phyloP scores from a whole-genome alignment of 2,797 vertebrate genomes.

The Apogon talboti region DNA sequence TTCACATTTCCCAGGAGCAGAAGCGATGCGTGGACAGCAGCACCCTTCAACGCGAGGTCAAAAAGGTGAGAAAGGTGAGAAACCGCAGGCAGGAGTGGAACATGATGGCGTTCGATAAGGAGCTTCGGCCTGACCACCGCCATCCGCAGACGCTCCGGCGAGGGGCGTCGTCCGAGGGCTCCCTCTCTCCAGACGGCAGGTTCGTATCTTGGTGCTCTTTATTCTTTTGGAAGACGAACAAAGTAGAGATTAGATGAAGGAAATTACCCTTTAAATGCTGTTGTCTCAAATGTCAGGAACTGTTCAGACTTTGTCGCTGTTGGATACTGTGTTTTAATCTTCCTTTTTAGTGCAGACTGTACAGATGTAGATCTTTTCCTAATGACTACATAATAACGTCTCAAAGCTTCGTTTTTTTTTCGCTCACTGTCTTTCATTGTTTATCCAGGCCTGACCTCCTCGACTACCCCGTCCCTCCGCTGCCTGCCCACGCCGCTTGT shows the following conservation, averaged over 20 bases:
- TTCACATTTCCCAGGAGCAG: constrained; percentile 82
- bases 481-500: constrained; percentile 82
- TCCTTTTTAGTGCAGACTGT: too few species aligned
- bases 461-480: constrained; percentile 86
- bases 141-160: constrained; percentile 87
- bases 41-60: constrained; percentile 88
- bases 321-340: background rate
- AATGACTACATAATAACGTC: background rate
- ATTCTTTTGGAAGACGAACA: background rate
- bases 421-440: constrained; percentile 40
- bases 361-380: background rate
- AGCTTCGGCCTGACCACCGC: constrained; percentile 89
- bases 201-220: constrained; percentile 26
- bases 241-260: background rate
- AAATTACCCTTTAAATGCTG: background rate
- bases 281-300: background rate
- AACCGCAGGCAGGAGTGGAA: constrained; percentile 93
- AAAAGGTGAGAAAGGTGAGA: constrained; percentile 91
- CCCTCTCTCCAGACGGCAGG: constrained; percentile 91
- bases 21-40: constrained; percentile 86
- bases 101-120: constrained; percentile 93
- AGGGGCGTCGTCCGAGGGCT: constrained; percentile 88
- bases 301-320: background rate
- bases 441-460: constrained; percentile 81
- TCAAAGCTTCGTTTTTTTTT: constrained; percentile 23